Percentiles rank a stretch among this genome's conserved stretches.
Evolutionary conservation across 2,113 vertebrate species (phyloP).

Genomic region (Asarcornis scutulata): DNA sequence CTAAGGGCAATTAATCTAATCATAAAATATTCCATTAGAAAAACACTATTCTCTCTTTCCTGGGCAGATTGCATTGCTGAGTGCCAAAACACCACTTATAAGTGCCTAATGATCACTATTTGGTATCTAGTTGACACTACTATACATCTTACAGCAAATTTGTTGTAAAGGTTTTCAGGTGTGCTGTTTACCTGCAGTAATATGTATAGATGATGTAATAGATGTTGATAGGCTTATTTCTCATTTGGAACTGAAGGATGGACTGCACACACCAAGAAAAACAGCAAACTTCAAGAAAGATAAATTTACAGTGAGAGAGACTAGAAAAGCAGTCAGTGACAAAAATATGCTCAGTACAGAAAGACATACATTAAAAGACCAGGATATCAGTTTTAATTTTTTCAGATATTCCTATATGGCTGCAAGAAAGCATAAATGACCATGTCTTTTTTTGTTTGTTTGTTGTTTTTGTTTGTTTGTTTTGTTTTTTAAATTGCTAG

Average conservation of each 20-base stretch:
- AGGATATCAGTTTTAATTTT: neutral
- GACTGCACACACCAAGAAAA: neutral
- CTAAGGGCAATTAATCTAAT: neutral
- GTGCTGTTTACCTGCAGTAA: neutral
- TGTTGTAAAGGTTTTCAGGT: neutral
- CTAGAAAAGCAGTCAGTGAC: neutral
- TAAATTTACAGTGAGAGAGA: neutral
- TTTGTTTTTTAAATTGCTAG: neutral
- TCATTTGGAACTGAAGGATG: neutral
- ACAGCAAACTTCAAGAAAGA: neutral
- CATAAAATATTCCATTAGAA: neutral
- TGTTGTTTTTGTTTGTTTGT: neutral
- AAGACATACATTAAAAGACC: neutral
- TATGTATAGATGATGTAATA: neutral
- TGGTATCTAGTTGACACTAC: neutral
- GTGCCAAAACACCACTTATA: neutral
- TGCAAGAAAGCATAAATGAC: neutral
- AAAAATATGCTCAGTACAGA: neutral
- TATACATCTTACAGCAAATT: neutral
- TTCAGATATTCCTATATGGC: neutral
- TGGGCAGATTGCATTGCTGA: neutral
- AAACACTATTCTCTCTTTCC: neutral
- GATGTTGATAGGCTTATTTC: fast-evolving
- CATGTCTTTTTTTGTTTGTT: fast-evolving
- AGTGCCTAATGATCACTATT: neutral